These are phyloP conservation scores for Salvelinus fontinalis DNA, from an alignment of 2,113 vertebrate genomes.

Conservation along the genomic window DNA sequence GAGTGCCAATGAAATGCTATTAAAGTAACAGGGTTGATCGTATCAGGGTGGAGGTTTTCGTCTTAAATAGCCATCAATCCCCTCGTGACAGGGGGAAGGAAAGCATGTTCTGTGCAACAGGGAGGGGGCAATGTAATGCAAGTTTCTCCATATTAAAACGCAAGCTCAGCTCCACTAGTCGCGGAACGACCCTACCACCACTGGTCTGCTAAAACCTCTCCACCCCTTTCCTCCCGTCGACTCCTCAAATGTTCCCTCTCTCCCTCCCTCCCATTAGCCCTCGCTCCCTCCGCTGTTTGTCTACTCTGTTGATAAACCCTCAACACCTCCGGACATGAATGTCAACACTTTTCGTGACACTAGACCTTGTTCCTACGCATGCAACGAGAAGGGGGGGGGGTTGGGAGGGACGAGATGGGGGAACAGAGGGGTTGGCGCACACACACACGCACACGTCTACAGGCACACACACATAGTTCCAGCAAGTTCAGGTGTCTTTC, in stretches of 20 bases:
- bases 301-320: not conserved
- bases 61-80: no score
- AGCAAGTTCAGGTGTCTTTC: no score
- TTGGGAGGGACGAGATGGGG: not conserved
- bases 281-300: constrained; percentile 11
- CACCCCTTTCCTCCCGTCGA: not conserved
- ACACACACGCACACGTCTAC: not conserved
- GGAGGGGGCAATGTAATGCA: no score
- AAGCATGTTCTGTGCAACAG: no score
- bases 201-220: not conserved
- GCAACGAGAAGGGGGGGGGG: not conserved
- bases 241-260: not conserved
- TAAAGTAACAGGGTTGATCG: no score
- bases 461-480: not conserved
- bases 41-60: no score
- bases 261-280: not conserved
- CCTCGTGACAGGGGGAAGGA: no score
- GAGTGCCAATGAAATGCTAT: no score
- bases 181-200: not conserved
- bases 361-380: not conserved
- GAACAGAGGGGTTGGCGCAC: not conserved
- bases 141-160: no score
- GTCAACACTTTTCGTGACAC: not conserved
- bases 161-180: no score
- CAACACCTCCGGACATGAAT: constrained; percentile 9